Conservation (phyloP, 2,888 invertebrate species). For the Ennomos quercinarius region DNA sequence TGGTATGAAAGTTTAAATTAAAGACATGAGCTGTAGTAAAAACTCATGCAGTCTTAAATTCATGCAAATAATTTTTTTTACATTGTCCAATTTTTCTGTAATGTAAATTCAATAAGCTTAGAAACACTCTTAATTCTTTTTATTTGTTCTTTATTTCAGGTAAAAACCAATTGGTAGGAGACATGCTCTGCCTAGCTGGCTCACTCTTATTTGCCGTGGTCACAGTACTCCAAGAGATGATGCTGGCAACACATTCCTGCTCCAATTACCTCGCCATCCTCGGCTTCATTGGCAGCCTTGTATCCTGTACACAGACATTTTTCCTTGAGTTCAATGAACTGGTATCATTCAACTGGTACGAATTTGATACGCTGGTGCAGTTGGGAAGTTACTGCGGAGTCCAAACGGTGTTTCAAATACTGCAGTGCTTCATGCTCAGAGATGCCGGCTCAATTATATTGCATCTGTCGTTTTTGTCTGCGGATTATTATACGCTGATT, state of each 20-base stretch:
- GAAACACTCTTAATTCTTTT: neutral
- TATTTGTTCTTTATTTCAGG: conserved; percentile 77
- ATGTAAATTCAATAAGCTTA: too few species aligned
- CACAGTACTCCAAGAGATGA: conserved; percentile 93
- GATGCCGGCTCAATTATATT: conserved; percentile 93
- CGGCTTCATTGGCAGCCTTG: conserved; percentile 91
- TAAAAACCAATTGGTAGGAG: conserved; percentile 92
- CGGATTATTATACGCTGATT: conserved; percentile 94
- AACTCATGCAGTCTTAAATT: too few species aligned
- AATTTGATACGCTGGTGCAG: conserved; percentile 87
- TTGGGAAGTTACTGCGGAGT: conserved; percentile 88
- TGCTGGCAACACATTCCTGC: conserved; percentile 91
- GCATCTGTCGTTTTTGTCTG: conserved; percentile 92
- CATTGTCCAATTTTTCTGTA: too few species aligned
- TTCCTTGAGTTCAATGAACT: conserved; percentile 90
- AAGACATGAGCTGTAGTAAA: neutral
- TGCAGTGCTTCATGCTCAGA: conserved; percentile 90
- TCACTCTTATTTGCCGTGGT: conserved; percentile 92
- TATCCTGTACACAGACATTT: conserved; percentile 92
- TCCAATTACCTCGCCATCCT: conserved; percentile 93
- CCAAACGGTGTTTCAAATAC: conserved; percentile 91
- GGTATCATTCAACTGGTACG: conserved; percentile 88
- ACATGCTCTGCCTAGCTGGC: conserved; percentile 92
- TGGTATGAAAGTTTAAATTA: too few species aligned
- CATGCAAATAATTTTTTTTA: too few species aligned